Evolutionary conservation across 2,888 invertebrate species (phyloP), one percentile per base, ranked within the genome.

Genomic region (Adelphocoris suturalis): DNA sequence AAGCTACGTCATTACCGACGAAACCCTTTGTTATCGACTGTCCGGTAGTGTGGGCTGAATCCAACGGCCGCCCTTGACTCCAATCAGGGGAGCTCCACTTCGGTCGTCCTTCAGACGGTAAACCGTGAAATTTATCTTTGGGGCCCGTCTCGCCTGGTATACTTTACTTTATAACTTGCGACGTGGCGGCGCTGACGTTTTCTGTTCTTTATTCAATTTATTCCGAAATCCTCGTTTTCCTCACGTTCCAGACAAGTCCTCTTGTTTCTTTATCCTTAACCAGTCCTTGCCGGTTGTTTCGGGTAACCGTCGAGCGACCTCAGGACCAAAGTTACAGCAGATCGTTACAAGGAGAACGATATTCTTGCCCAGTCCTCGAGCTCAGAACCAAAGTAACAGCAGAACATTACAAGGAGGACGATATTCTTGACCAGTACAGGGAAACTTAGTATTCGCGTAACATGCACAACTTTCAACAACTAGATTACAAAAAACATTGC

Each of bases 51-150:
- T 68, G 68, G 52, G 52, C 12, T 68, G 23, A 0, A 68, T 23
- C 68, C 78, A 78, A 11, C 78, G 78, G 46, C 14, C 78, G 78
- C 78, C 78, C 78, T 78, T 78, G 78, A 78, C 78, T 78, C 46
- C 78, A 78, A 78, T 78, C 78, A 78, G 78, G 46, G 37, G 37
- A 46, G 46, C 78, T 47, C 37, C 19, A n/a, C 47, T 19, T 37
- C 46, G 14, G 47, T 11, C 46, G 47, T 47, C 78, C 47, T 78
- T 47, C 37, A 19, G 47, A 28, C 28, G 28, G 7, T 19, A 16
- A 37, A 16, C 46, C 78, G 78, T 78, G 78, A 78, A 78, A 78
- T 78, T 78, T 78, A 78, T 47, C 46, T 78, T 78, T 46, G 78
- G 78, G 37, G 13, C n/a, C 16, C 27, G 76, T 76, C 28, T 19